These are phyloP conservation scores for Cerceris rybyensis DNA, from an alignment of 2,888 invertebrate genomes.

Conservation along the genomic window DNA sequence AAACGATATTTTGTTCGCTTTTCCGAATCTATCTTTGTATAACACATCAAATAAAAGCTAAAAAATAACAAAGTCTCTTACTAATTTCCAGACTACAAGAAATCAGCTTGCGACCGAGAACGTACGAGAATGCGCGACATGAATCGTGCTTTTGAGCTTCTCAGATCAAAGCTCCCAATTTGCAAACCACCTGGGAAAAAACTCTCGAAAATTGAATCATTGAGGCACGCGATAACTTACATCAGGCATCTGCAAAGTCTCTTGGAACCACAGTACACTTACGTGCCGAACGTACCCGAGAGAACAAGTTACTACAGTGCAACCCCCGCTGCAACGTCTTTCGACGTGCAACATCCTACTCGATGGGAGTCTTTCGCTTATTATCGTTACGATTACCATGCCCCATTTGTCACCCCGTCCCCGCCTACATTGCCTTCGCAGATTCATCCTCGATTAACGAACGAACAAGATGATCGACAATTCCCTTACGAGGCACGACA, in stretches of 20 bases:
- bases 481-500: constrained; percentile 62
- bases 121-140: constrained; percentile 93
- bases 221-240: constrained; percentile 91
- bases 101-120: constrained; percentile 92
- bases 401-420: constrained; percentile 71
- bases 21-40: background rate
- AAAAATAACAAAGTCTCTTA: background rate
- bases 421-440: constrained; percentile 62
- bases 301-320: constrained; percentile 67
- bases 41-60: background rate
- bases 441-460: constrained; percentile 57
- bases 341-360: constrained; percentile 72
- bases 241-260: constrained; percentile 88
- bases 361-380: constrained; percentile 79
- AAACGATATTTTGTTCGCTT: too few relatives aligned
- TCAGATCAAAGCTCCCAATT: constrained; percentile 89
- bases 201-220: constrained; percentile 92
- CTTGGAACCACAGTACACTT: constrained; percentile 80
- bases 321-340: constrained; percentile 53
- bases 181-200: constrained; percentile 93
- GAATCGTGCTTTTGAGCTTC: constrained; percentile 91
- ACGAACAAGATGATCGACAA: constrained; percentile 63
- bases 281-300: constrained; percentile 68
- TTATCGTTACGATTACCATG: constrained; percentile 78
- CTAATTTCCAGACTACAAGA: constrained; percentile 87